Conservation (phyloP, 2,888 invertebrate species). For the Drosophila acutilabella region DNA sequence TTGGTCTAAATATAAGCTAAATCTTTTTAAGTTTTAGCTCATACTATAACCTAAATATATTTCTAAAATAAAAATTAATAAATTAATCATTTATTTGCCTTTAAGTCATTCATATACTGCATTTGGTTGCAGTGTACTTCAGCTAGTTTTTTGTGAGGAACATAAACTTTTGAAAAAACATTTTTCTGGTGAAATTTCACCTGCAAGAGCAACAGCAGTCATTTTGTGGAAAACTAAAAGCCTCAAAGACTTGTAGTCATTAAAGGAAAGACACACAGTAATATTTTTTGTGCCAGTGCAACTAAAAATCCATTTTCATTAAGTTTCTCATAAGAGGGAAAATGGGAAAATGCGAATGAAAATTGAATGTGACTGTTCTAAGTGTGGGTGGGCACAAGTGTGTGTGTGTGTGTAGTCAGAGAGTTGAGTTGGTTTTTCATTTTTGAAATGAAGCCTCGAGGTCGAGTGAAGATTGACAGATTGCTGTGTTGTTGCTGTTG, state of each 20-base stretch:
- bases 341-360: neutral
- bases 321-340: constrained; percentile 30
- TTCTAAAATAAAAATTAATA: no score
- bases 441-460: constrained; percentile 23
- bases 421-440: constrained; percentile 24
- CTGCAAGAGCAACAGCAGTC: no score
- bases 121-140: neutral
- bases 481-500: constrained; percentile 46
- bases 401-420: constrained; percentile 7
- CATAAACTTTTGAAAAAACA: neutral
- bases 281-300: constrained; percentile 9
- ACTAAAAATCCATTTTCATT: constrained; percentile 70
- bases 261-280: neutral
- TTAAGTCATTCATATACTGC: no score
- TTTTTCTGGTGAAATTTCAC: neutral
- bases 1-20: no score
- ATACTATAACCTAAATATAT: no score
- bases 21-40: no score
- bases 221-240: neutral
- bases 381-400: neutral
- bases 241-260: neutral
- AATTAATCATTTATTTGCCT: no score
- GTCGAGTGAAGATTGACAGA: constrained; percentile 38
- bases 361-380: neutral
- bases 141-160: neutral